Evolutionary conservation across 2,113 vertebrate species (phyloP), one percentile per base, ranked within the genome.

Genomic region (Danionella cerebrum): DNA sequence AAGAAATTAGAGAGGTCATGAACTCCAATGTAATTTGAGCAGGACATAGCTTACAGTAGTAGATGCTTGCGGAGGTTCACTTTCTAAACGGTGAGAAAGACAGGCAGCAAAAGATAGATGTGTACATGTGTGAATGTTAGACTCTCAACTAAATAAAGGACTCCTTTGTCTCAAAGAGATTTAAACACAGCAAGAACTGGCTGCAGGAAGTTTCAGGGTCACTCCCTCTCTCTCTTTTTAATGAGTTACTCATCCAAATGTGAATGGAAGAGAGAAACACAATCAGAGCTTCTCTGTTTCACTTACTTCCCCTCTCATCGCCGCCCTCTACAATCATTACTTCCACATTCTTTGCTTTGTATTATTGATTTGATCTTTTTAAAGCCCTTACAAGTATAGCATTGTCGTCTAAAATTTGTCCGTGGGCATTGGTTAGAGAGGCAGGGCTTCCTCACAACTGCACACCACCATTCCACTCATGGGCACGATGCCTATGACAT

Each of bases 101-200:
- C 18, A 33, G 33, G 12, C 10, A 57, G 51, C 48, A 14, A 59
- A 35, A 14, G 29, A 14, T 36, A 19, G n/a, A 53, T 25, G 14
- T 22, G 36, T 27, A 22, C 27, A 22, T 60, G 41, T 48, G 55
- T 41, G 68, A n/a, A 35, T 51, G 55, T 51, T 19, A 41, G 31
- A 11, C 41, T 48, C 35, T n/a, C 35, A 25, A 19, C 31, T 69
- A 8, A 24, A 51, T 22, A 69, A 74, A 47, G 25, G 38, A 12
- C 44, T 60, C 45, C 48, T 65, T 69, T 76, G 74, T 76, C 29
- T 45, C 21, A 36, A 27, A 12, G 29, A 27, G 5, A 27, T 36
- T 44, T 48, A 64, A 65, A 67, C 39, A 59, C 39, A 44, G 50
- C 14, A 2, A 36, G 13, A 16, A 22, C 18, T 55, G 44, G 2